These are phyloP conservation scores for Ictalurus punctatus DNA, from an alignment of 2,113 vertebrate genomes.

Conservation along the genomic window DNA sequence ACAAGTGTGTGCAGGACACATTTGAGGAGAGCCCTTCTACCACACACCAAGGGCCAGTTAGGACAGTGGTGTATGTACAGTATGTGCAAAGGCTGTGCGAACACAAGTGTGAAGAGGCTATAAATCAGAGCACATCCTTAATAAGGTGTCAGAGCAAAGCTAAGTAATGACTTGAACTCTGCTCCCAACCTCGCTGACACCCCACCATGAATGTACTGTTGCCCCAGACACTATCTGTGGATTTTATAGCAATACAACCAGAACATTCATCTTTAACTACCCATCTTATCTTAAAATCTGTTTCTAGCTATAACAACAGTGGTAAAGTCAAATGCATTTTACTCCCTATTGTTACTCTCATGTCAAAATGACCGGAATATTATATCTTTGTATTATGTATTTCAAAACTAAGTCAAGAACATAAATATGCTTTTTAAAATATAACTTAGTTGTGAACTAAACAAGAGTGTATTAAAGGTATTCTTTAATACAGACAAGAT, in stretches of 20 bases:
- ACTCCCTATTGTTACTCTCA: neutral
- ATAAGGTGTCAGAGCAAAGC: slow-evolving; percentile 51
- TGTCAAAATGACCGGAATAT: neutral
- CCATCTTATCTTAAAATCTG: neutral
- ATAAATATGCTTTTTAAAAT: neutral
- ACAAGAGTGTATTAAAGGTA: neutral
- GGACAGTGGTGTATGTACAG: neutral
- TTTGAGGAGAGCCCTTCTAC: neutral
- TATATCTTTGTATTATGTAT: neutral
- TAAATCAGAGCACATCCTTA: slow-evolving; percentile 51
- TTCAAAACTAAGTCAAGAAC: neutral
- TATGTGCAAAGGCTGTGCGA: neutral
- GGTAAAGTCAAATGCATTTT: neutral
- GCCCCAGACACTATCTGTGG: neutral
- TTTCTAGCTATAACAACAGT: neutral
- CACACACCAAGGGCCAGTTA: neutral
- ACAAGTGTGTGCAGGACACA: slow-evolving; percentile 7
- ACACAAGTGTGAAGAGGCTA: slow-evolving; percentile 23
- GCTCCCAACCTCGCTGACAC: slow-evolving; percentile 28
- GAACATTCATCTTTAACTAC: neutral
- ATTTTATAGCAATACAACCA: neutral
- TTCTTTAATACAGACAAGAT: neutral
- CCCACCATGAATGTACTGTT: neutral
- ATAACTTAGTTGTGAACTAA: neutral
- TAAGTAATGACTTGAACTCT: slow-evolving; percentile 46